These are phyloP conservation scores for Cheilosia pagana DNA, from an alignment of 2,888 invertebrate species.

Conservation along the genomic window DNA sequence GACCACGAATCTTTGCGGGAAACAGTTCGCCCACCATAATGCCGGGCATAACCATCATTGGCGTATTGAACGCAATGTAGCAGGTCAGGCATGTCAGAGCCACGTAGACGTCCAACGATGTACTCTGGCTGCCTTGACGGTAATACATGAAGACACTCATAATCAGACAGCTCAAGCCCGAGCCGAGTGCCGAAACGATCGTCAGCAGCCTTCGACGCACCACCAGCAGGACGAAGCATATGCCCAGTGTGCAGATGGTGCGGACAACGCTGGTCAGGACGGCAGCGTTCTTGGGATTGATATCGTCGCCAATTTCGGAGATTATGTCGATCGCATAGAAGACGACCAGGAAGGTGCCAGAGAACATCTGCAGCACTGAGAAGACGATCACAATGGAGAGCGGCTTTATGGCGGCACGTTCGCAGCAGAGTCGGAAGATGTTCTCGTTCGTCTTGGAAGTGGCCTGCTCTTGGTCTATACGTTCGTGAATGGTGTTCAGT, in stretches of 20 bases:
- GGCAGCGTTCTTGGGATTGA: conserved; percentile 85
- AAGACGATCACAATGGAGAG: conserved; percentile 89
- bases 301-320: conserved; percentile 84
- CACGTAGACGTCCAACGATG: conserved; percentile 79
- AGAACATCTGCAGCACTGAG: conserved; percentile 89
- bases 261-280: conserved; percentile 88
- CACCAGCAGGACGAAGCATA: conserved; percentile 87
- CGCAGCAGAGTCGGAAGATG: conserved; percentile 85
- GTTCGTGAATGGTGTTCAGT: conserved; percentile 86
- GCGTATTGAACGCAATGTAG: conserved; percentile 90
- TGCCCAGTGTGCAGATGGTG: conserved; percentile 86
- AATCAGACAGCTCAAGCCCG: conserved; percentile 86
- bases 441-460: conserved; percentile 81
- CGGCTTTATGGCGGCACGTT: conserved; percentile 88
- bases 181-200: conserved; percentile 87
- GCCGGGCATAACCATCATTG: conserved; percentile 90
- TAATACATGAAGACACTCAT: conserved; percentile 85
- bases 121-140: conserved; percentile 79
- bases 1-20: conserved; percentile 89
- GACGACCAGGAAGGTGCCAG: conserved; percentile 90
- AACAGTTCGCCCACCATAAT: conserved; percentile 90
- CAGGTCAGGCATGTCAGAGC: conserved; percentile 84
- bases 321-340: conserved; percentile 92
- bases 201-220: conserved; percentile 88
- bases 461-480: conserved; percentile 85